phyloP scores from a whole-genome alignment of 64 coral and sea anemone genomes.

The Dendronephthya gigantea region DNA sequence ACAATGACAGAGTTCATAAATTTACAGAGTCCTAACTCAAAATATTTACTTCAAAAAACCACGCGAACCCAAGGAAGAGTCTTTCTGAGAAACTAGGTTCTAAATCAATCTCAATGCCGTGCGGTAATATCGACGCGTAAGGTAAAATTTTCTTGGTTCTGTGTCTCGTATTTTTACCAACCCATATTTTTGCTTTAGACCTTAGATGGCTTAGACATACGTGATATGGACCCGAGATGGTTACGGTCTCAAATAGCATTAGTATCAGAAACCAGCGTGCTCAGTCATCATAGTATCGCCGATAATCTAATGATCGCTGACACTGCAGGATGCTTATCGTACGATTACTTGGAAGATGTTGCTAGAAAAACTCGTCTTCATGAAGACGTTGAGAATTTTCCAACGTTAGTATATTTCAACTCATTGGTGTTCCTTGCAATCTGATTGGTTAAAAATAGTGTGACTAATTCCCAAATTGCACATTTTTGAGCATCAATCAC shows the following conservation, averaged over 20 bases:
- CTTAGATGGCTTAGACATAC: slow-evolving; percentile 48
- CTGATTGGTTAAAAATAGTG: too few species aligned
- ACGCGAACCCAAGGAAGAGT: too few species aligned
- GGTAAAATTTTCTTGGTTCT: background rate
- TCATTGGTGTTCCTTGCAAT: too few species aligned
- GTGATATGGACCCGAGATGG: slow-evolving; percentile 35
- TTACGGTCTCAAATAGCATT: slow-evolving; percentile 58
- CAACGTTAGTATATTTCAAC: slow-evolving; percentile 25
- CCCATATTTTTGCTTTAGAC: slow-evolving; percentile 24
- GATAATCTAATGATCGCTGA: slow-evolving; percentile 65
- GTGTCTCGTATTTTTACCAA: background rate
- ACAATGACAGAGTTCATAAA: too few species aligned
- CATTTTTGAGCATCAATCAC: too few species aligned
- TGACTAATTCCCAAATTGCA: too few species aligned
- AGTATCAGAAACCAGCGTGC: slow-evolving; percentile 46
- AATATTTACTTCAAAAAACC: too few species aligned
- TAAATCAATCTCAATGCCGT: too few species aligned
- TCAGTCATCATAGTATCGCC: slow-evolving; percentile 54
- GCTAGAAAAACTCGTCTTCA: slow-evolving; percentile 47
- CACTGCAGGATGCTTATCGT: slow-evolving; percentile 30
- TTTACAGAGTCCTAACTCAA: too few species aligned
- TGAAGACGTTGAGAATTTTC: slow-evolving; percentile 40
- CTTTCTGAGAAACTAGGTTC: too few species aligned
- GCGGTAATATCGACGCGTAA: background rate
- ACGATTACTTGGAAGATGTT: slow-evolving; percentile 44